Conservation (phyloP, 2,797 vertebrate genomes). For the Chelon auratus region DNA sequence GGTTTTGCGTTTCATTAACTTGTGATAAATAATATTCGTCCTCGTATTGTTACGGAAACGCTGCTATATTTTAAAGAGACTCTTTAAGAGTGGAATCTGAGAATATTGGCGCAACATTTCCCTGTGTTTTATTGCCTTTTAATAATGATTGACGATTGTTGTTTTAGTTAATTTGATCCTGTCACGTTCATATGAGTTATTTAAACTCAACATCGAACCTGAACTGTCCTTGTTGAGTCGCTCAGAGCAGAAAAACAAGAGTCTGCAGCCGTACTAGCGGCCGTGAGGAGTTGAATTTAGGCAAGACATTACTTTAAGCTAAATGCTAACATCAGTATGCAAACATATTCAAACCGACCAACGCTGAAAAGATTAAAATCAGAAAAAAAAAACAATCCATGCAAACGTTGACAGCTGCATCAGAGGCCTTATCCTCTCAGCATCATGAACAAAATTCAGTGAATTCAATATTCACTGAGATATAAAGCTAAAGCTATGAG, state of each 20-base stretch:
- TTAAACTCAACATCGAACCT: neutral
- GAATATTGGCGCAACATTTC: neutral
- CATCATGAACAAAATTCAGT: constrained; percentile 18
- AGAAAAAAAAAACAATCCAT: neutral
- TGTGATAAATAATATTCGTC: constrained; percentile 28
- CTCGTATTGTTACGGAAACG: neutral
- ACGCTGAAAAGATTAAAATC: neutral
- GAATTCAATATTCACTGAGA: constrained; percentile 13
- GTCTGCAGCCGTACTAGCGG: neutral
- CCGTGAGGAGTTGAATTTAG: neutral
- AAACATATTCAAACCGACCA: neutral
- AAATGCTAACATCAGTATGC: neutral
- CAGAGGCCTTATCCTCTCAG: constrained; percentile 16
- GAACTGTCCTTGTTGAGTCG: too few relatives aligned
- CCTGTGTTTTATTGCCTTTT: neutral
- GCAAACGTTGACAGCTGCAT: neutral
- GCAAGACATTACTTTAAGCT: neutral
- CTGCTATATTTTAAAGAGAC: neutral
- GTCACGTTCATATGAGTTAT: neutral
- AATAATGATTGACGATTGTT: neutral
- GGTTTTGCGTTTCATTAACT: constrained; percentile 48
- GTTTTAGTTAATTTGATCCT: neutral
- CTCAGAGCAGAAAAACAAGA: neutral
- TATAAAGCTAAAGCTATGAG: constrained; percentile 23
- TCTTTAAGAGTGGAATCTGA: neutral